Percentiles rank a stretch among this genome's conserved stretches.
Conservation (phyloP, 2,888 invertebrate genomes). For the Mayetiola destructor region DNA sequence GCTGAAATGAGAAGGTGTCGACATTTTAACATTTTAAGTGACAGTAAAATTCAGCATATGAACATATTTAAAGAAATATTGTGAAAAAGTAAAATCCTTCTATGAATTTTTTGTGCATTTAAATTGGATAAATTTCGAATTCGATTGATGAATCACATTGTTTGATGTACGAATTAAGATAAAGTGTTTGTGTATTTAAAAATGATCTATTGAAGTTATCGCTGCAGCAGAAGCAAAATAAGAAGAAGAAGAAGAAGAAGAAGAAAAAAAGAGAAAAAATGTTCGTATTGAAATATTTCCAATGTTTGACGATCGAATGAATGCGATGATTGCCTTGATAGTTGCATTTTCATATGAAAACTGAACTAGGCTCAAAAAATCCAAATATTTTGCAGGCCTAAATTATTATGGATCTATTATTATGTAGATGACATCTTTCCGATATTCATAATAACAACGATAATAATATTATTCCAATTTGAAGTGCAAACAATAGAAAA, state of each 20-base stretch:
- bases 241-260: background rate
- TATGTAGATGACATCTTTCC: no score
- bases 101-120: no score
- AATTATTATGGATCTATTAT: no score
- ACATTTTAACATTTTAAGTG: constrained; percentile 6
- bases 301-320: background rate
- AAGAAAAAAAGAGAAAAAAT: background rate
- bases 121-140: background rate
- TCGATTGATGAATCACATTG: background rate
- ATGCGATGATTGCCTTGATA: background rate
- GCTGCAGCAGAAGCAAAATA: background rate
- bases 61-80: background rate
- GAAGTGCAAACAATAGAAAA: no score
- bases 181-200: background rate
- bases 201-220: background rate
- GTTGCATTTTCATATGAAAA: no score
- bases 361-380: no score
- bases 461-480: no score
- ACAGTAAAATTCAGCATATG: constrained; percentile 10
- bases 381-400: no score
- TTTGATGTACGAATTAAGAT: background rate
- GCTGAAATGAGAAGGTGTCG: constrained; percentile 13
- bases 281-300: background rate
- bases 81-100: no score
- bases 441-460: no score